These are phyloP conservation scores for Amphibalanus amphitrite DNA, from an alignment of 1,140 invertebrate genomes.

Conservation along the genomic window DNA sequence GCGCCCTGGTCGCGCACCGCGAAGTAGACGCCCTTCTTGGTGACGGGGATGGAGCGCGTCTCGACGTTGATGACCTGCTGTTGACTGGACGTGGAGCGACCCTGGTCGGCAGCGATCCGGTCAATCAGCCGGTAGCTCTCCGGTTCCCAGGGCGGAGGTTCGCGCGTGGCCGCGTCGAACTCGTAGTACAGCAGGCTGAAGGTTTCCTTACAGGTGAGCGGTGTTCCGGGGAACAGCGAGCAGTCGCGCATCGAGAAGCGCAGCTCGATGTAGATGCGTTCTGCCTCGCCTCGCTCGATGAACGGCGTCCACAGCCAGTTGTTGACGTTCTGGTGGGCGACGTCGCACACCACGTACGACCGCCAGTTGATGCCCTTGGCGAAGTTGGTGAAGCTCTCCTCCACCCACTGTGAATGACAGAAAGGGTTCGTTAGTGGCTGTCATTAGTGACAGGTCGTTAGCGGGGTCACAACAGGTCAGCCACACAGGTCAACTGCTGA, in stretches of 20 bases:
- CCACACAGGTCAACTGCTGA: background rate
- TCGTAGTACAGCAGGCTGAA: conserved; percentile 92
- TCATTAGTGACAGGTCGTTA: no score
- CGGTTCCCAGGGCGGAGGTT: conserved; percentile 83
- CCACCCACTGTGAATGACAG: conserved; percentile 67
- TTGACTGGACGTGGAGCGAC: conserved; percentile 74
- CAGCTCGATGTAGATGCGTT: conserved; percentile 91
- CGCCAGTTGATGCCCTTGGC: conserved; percentile 90
- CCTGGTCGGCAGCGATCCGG: conserved; percentile 74
- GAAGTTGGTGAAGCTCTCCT: conserved; percentile 91
- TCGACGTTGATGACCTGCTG: conserved; percentile 86
- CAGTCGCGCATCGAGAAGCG: conserved; percentile 92
- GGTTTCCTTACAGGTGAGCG: conserved; percentile 72
- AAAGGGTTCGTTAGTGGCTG: conserved; percentile 12
- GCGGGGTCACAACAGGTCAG: background rate
- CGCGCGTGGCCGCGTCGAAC: conserved; percentile 77
- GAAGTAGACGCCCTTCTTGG: conserved; percentile 90
- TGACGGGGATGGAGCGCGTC: conserved; percentile 78
- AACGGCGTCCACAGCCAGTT: conserved; percentile 98
- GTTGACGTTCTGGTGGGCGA: conserved; percentile 88
- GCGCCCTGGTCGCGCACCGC: conserved; percentile 93
- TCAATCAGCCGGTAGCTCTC: conserved; percentile 85
- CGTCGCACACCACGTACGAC: conserved; percentile 93
- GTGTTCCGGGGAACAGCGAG: conserved; percentile 76
- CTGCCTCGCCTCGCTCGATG: conserved; percentile 77